Percentiles rank a stretch among this genome's conserved stretches.
phyloP scores from a whole-genome alignment of 2,888 invertebrate genomes.

The Callinectes sapidus region DNA sequence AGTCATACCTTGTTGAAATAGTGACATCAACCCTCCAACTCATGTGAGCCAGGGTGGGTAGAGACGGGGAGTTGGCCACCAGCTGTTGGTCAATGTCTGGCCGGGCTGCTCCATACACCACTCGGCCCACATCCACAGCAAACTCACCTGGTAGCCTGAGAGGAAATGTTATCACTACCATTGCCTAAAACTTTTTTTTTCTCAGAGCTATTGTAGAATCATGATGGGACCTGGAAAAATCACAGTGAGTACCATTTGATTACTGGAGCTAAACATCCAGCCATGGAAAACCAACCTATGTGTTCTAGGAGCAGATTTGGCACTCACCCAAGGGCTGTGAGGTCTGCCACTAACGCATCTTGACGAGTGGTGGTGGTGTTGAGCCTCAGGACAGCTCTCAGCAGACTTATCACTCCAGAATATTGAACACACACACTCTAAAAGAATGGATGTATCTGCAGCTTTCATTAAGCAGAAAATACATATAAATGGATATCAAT shows the following conservation, averaged over 20 bases:
- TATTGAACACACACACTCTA: slow-evolving; percentile 56
- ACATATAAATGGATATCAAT: not conserved
- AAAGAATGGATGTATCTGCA: not conserved
- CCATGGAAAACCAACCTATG: not conserved
- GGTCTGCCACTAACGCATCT: slow-evolving; percentile 44
- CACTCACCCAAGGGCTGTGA: slow-evolving; percentile 57
- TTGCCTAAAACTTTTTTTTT: not conserved
- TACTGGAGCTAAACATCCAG: not conserved
- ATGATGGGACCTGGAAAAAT: not conserved
- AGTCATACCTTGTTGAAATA: slow-evolving; percentile 61
- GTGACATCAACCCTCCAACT: slow-evolving; percentile 69
- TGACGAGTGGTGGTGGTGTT: slow-evolving; percentile 54
- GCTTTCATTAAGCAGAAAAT: not conserved
- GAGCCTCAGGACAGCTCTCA: slow-evolving; percentile 54
- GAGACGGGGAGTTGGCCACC: slow-evolving; percentile 32
- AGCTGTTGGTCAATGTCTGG: slow-evolving; percentile 61
- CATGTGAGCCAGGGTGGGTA: slow-evolving; percentile 53
- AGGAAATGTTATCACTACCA: not conserved
- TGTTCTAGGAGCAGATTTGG: not conserved
- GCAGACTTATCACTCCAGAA: slow-evolving; percentile 54
- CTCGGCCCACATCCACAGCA: slow-evolving; percentile 63
- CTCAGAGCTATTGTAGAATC: too few species aligned
- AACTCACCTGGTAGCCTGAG: slow-evolving; percentile 62
- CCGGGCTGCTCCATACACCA: slow-evolving; percentile 63
- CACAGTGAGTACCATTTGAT: not conserved